A percentile compares a stretch with the other conserved stretches of the same genome.
These are phyloP conservation scores for Aporophyla nigra DNA, from an alignment of 2,888 invertebrate species.

Conservation along the genomic window DNA sequence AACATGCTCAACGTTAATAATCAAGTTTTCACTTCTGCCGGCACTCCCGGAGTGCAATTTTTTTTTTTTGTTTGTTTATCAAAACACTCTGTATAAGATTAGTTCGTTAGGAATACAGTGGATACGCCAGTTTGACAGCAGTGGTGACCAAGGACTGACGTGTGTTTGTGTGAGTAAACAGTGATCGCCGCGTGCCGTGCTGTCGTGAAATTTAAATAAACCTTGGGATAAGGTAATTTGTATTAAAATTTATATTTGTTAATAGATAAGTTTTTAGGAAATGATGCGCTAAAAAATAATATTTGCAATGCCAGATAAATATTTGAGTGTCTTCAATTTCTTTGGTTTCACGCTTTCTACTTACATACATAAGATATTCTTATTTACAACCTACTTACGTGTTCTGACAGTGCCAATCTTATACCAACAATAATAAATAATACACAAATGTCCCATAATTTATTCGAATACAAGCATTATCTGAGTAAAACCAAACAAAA, in stretches of 20 bases:
- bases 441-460: neutral
- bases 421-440: neutral
- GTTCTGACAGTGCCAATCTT: neutral
- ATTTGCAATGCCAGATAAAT: neutral
- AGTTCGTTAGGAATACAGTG: slow-evolving; percentile 15
- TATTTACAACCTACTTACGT: slow-evolving; percentile 2
- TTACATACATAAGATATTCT: neutral
- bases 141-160: slow-evolving; percentile 57
- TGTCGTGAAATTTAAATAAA: slow-evolving; percentile 53
- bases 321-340: neutral
- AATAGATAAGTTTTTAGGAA: neutral
- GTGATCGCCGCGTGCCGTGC: slow-evolving; percentile 46
- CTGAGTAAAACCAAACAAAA: neutral
- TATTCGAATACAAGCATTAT: neutral
- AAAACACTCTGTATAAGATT: slow-evolving; percentile 16
- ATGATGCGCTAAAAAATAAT: neutral
- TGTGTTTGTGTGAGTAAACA: slow-evolving; percentile 39
- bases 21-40: too few relatives aligned
- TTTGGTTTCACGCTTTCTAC: neutral
- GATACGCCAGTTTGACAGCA: slow-evolving; percentile 56
- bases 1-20: too few relatives aligned
- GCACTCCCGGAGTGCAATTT: too few relatives aligned
- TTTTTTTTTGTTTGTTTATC: slow-evolving; percentile 28
- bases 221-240: slow-evolving; percentile 55
- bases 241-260: slow-evolving; percentile 27